Evolutionary conservation across 2,888 invertebrate species (phyloP).

Genomic region (Iphiclides podalirius): DNA sequence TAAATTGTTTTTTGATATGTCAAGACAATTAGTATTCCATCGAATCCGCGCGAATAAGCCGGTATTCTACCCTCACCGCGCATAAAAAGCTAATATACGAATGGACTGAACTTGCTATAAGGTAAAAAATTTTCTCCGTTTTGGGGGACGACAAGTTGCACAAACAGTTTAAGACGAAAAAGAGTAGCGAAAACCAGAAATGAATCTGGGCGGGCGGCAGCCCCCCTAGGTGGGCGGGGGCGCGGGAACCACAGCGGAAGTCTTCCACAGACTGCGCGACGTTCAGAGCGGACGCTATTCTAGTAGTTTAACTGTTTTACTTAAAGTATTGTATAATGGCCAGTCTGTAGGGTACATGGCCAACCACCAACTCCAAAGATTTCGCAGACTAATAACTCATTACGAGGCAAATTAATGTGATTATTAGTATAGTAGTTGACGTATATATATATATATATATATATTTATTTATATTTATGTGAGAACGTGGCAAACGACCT

Average conservation of each 20-base stretch:
- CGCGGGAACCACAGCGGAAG: slow-evolving; percentile 54
- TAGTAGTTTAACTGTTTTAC: no score
- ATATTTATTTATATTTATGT: no score
- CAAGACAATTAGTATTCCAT: neutral
- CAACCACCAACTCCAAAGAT: no score
- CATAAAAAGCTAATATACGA: slow-evolving; percentile 11
- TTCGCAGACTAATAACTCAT: no score
- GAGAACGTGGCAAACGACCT: no score
- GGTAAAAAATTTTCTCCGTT: slow-evolving; percentile 40
- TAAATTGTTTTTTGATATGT: no score
- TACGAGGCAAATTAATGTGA: no score
- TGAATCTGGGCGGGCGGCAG: slow-evolving; percentile 68
- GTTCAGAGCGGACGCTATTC: slow-evolving; percentile 20
- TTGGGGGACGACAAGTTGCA: slow-evolving; percentile 62
- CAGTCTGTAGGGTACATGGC: no score
- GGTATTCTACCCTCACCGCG: neutral
- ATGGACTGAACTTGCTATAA: slow-evolving; percentile 30
- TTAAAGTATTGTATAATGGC: no score
- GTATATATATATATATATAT: no score
- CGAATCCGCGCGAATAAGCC: neutral
- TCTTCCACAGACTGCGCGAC: slow-evolving; percentile 39
- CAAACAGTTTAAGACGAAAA: slow-evolving; percentile 76
- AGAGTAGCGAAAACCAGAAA: slow-evolving; percentile 76
- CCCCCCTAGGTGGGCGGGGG: slow-evolving; percentile 52
- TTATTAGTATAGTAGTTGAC: no score